Base-by-base conservation (phyloP, 2,113 vertebrate genomes). In the Rhineura floridana region DNA sequence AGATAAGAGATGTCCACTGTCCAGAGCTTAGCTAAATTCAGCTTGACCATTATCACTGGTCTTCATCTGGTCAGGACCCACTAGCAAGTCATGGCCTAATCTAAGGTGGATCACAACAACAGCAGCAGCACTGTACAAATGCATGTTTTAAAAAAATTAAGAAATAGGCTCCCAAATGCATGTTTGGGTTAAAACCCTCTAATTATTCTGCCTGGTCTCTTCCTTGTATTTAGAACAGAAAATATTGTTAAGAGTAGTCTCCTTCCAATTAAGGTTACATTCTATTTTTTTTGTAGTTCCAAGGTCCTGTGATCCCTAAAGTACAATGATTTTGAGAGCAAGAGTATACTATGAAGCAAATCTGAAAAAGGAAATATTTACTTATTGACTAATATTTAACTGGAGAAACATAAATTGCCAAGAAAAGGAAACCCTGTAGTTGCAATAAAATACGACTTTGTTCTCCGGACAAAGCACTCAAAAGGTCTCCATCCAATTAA, bases 381-480 rank as follows among this genome's bases (percentile, higher is more conserved):
- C 39, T 70, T 80, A 70, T 87, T 28, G 39, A 72, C 33, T 79
- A 89, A 84, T 84, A 33, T 84, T 84, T 89, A 89, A 84, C 75
- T 33, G n/a, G 33, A 62, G 5, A 84, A 28, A 48, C 36, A 78
- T 44, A 79, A 78, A 84, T 59, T 46, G 39, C 28, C 48, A 62
- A 70, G 62, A 65, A 88, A n/a, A 84, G 28, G 50, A 59, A 15
- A 78, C 8, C 13, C 50, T 55, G 48, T 70, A 55, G 44, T 91
- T 84, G 81, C 82, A 80, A 52, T 82, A 83, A 15, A 90, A 3
- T 42, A 39, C 73, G 89, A 81, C 12, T 55, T 50, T 81, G 81
- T 59, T 90, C 92, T 88, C 82, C 91, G 91, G 81, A 91, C 80
- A 15, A 88, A 28, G 28, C 81, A 30, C 76, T 91, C 33, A 90